Evolutionary conservation across 2,888 invertebrate species (phyloP), one percentile per base, ranked within the genome.

Genomic region (Arrhopalites spinosus): DNA sequence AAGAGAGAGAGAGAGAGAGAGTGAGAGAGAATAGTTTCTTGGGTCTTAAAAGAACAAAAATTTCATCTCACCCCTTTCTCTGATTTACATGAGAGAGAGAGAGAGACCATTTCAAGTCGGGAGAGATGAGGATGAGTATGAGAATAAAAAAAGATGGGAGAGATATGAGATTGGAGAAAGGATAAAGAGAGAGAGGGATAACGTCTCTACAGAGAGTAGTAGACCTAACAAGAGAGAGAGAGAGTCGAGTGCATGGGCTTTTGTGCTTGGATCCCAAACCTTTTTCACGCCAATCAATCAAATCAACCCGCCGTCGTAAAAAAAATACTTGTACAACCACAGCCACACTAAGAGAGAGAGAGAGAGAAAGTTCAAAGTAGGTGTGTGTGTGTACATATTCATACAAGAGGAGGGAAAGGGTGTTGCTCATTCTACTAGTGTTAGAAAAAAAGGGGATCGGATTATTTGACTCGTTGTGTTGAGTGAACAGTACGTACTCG

Each of bases 201-300:
- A 59, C n/a, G 59, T n/a, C n/a, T n/a, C n/a, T n/a, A n/a, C n/a
- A n/a, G n/a, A n/a, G n/a, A n/a, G n/a, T n/a, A n/a, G n/a, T n/a
- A n/a, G n/a, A n/a, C n/a, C n/a, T n/a, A n/a, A n/a, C n/a, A 8
- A 1, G 53, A 5, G 20, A 30, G 27, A 2, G 20, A n/a, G 30
- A 30, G 23, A 20, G 1, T 11, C 17, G 11, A 23, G 59, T 59
- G 25, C 20, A 59, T 23, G 59, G 47, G 45, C 47, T 68, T 43
- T 68, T 68, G 67, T 25, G 45, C 43, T 23, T 43, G 59, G 59
- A 59, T 71, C 59, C 30, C n/a, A 71, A 56, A 56, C 36, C 59
- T 59, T 71, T 71, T 71, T 71, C 71, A 20, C 71, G 71, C 71
- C 71, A 71, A 71, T 71, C 71, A 71, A 71, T 71, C 71, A 71